These are phyloP conservation scores for Orussus abietinus DNA, from an alignment of 1,140 invertebrate genomes.

Conservation along the genomic window DNA sequence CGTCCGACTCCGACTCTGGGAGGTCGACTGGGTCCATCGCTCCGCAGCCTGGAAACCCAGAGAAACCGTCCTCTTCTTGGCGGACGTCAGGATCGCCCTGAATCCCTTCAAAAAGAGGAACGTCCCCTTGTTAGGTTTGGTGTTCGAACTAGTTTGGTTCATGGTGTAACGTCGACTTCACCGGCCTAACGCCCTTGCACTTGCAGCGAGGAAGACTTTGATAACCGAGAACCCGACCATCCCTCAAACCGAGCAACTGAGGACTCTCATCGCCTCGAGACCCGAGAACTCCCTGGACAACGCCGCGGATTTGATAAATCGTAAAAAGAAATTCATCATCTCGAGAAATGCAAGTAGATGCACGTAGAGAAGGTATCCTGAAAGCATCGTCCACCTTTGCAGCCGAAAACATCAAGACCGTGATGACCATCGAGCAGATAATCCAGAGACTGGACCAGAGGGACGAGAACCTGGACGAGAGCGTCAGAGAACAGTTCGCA, in stretches of 20 bases:
- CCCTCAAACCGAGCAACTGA: constrained; percentile 34
- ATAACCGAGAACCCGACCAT: constrained; percentile 51
- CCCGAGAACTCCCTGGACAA: too few species aligned
- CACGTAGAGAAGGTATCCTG: too few species aligned
- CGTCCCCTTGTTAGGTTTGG: too few species aligned
- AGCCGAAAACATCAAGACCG: constrained; percentile 46
- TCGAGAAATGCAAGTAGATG: too few species aligned
- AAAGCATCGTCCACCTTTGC: too few species aligned
- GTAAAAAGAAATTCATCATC: constrained; percentile 1
- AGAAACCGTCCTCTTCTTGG: constrained; percentile 44
- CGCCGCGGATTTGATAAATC: too few species aligned
- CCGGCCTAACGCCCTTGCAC: too few species aligned
- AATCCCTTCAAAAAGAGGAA: constrained; percentile 42
- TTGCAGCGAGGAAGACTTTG: constrained; percentile 41
- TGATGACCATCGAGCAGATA: constrained; percentile 52
- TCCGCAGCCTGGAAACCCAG: constrained; percentile 41
- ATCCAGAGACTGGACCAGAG: constrained; percentile 36
- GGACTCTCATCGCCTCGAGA: too few species aligned
- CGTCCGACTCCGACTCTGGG: constrained; percentile 38
- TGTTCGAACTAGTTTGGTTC: too few species aligned
- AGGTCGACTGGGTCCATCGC: constrained; percentile 42
- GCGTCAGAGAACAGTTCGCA: constrained; percentile 43
- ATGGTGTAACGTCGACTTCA: too few species aligned
- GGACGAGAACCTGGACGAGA: constrained; percentile 5
- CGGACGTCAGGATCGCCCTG: constrained; percentile 43